phyloP scores from a whole-genome alignment of 2,888 invertebrate genomes.

The Odiellus spinosus region DNA sequence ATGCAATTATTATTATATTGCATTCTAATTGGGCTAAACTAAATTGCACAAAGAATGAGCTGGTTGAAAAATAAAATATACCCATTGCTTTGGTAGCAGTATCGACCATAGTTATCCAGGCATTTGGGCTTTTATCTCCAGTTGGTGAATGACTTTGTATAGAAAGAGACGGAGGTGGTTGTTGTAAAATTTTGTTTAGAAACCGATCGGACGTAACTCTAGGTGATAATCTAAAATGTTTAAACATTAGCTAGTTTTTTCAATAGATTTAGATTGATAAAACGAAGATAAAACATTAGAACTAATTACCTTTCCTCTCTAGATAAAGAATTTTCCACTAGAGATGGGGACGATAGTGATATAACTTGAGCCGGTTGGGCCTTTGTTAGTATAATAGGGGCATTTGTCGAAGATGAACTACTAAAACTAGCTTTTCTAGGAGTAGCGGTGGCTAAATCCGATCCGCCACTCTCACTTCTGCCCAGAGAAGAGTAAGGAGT shows the following conservation, averaged over 20 bases:
- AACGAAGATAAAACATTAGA: too few relatives aligned
- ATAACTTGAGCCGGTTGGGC: conserved; percentile 49
- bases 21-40: too few relatives aligned
- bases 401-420: conserved; percentile 9
- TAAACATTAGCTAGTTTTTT: too few relatives aligned
- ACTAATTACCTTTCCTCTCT: conserved; percentile 41
- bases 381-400: conserved; percentile 30
- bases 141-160: conserved; percentile 35
- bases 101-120: conserved; percentile 64
- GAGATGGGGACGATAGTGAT: conserved; percentile 37
- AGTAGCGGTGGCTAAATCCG: background rate
- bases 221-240: conserved; percentile 27
- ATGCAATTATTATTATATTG: too few relatives aligned
- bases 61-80: too few relatives aligned
- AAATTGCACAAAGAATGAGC: too few relatives aligned
- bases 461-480: conserved; percentile 11
- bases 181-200: conserved; percentile 13
- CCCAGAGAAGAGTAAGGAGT: conserved; percentile 21
- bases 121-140: conserved; percentile 51
- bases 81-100: conserved; percentile 56
- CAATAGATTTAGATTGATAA: too few relatives aligned
- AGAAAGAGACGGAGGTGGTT: conserved; percentile 12
- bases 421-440: conserved; percentile 8
- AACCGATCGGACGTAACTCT: conserved; percentile 19
- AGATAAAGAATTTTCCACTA: conserved; percentile 30